phyloP scores from a whole-genome alignment of 2,113 vertebrate species.

The Psilopogon haemacephalus region DNA sequence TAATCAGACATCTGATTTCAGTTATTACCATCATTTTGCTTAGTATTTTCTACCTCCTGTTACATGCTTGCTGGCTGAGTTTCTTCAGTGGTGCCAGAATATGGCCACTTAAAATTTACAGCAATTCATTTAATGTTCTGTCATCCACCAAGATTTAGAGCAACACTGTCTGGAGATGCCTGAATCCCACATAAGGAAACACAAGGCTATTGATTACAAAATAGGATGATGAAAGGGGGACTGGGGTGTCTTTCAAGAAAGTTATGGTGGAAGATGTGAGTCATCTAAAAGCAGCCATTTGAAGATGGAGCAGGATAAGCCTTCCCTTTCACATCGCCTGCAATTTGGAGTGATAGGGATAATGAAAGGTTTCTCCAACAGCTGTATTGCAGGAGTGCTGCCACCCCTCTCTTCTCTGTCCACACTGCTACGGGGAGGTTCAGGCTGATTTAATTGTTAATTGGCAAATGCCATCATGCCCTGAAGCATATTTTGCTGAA shows the following conservation, averaged over 20 bases:
- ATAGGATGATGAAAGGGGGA: background rate
- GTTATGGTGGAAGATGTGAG: conserved; percentile 20
- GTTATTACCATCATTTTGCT: background rate
- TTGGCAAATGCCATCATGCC: background rate
- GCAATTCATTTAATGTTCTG: conserved; percentile 55
- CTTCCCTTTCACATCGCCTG: background rate
- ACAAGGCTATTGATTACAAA: conserved; percentile 52
- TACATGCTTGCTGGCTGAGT: background rate
- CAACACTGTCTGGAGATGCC: background rate
- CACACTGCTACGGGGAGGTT: background rate
- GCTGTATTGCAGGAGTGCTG: background rate
- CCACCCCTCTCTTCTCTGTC: background rate
- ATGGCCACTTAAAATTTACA: conserved; percentile 61
- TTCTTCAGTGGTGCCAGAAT: conserved; percentile 24
- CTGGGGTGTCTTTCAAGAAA: background rate
- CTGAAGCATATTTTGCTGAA: background rate
- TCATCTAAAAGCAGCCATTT: conserved; percentile 13
- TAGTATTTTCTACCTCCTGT: background rate
- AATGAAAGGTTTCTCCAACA: conserved; percentile 16
- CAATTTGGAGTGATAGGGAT: conserved; percentile 6
- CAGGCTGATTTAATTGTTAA: conserved; percentile 31
- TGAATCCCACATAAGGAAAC: conserved; percentile 38
- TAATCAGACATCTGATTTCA: conserved; percentile 17
- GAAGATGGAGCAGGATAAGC: background rate
- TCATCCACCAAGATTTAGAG: conserved; percentile 44